Evolutionary conservation across 2,113 vertebrate genomes (phyloP).

Genomic region (Physeter macrocephalus): DNA sequence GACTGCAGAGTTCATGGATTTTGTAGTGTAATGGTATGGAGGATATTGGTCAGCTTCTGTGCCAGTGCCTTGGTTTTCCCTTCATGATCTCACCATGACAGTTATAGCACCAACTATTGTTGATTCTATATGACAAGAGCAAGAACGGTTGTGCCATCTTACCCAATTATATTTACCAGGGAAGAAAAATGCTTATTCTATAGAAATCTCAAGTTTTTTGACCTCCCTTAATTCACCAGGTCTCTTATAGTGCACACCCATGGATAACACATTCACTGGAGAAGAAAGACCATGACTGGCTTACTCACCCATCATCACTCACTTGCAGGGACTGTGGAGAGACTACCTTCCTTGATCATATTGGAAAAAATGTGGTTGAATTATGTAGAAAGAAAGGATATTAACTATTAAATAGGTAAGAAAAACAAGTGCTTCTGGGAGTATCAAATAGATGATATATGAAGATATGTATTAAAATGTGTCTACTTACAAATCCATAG

Average conservation of each 20-base stretch:
- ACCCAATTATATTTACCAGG: background rate
- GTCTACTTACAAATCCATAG: background rate
- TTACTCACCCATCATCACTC: background rate
- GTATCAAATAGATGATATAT: background rate
- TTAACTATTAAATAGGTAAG: background rate
- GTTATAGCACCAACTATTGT: background rate
- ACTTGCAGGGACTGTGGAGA: background rate
- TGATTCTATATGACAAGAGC: background rate
- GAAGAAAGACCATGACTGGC: accelerated
- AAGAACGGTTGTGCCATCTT: background rate
- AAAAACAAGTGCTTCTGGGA: background rate
- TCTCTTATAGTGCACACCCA: background rate
- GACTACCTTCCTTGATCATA: background rate
- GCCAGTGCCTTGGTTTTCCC: background rate
- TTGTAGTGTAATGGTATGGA: background rate
- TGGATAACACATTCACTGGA: background rate
- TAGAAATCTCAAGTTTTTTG: background rate
- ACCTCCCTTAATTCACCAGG: background rate
- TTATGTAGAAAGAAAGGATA: background rate
- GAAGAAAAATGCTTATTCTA: background rate
- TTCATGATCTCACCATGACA: background rate
- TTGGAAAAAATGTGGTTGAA: background rate
- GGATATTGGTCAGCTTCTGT: background rate
- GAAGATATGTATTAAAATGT: background rate
- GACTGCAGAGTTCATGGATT: background rate